Evolutionary conservation across 2,888 invertebrate species (phyloP).

Genomic region (Trisateles emortualis): DNA sequence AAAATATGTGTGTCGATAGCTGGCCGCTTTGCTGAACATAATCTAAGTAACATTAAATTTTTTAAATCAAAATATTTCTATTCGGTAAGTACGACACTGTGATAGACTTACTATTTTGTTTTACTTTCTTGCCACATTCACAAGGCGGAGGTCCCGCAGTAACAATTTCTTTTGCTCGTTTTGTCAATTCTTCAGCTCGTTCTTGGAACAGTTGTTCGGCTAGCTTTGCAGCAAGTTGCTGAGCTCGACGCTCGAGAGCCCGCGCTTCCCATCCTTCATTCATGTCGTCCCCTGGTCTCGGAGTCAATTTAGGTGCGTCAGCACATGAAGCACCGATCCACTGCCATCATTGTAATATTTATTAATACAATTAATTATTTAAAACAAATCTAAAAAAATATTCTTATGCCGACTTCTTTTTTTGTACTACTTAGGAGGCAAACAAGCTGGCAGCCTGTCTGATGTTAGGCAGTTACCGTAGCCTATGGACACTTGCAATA

Average conservation of each 20-base stretch:
- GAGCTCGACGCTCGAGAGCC: slow-evolving; percentile 66
- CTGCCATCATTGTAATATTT: slow-evolving; percentile 43
- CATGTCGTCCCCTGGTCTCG: slow-evolving; percentile 48
- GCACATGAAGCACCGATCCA: slow-evolving; percentile 76
- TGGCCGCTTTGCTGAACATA: no score
- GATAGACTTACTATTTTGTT: neutral
- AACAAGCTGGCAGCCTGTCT: no score
- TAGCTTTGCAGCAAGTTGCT: slow-evolving; percentile 65
- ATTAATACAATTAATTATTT: neutral
- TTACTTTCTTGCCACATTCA: slow-evolving; percentile 55
- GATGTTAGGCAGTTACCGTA: no score
- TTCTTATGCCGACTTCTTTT: no score
- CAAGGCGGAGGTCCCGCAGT: slow-evolving; percentile 64
- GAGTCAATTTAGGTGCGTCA: slow-evolving; percentile 51
- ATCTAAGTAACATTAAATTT: no score
- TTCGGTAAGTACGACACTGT: no score
- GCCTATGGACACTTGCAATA: no score
- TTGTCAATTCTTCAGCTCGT: slow-evolving; percentile 61
- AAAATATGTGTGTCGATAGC: no score
- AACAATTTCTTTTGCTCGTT: slow-evolving; percentile 61
- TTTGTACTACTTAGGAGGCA: no score
- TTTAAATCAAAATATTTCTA: no score
- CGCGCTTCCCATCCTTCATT: slow-evolving; percentile 61
- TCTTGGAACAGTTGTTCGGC: slow-evolving; percentile 71
- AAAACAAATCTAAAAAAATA: no score